Evolutionary conservation across 1,140 invertebrate genomes (phyloP).

Genomic region (Mizuhopecten yessoensis): DNA sequence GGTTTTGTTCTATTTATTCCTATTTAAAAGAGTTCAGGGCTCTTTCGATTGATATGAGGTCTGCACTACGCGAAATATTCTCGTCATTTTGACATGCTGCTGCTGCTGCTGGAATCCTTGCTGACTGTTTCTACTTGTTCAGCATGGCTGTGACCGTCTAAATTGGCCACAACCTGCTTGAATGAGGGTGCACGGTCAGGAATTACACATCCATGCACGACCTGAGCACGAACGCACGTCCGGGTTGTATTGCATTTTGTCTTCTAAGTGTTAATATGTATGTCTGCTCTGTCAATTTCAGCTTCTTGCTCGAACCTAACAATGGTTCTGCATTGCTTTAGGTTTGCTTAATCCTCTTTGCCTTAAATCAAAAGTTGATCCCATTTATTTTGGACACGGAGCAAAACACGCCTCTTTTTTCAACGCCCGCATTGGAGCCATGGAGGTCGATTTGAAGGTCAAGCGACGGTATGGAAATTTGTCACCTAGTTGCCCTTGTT

Average conservation of each 20-base stretch:
- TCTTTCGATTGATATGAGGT: no score
- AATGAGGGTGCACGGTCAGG: conserved; percentile 28
- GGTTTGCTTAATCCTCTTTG: no score
- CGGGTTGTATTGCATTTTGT: conserved; percentile 9
- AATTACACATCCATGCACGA: conserved; percentile 26
- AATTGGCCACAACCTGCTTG: conserved; percentile 36
- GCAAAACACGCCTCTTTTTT: no score
- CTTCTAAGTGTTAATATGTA: not conserved
- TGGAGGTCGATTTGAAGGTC: not conserved
- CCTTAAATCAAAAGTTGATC: no score
- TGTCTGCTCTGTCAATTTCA: no score
- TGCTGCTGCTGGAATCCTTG: not conserved
- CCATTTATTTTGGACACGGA: no score
- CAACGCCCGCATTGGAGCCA: not conserved
- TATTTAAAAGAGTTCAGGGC: not conserved
- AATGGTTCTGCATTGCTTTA: no score
- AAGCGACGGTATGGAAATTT: not conserved
- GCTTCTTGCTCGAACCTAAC: no score
- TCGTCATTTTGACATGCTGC: not conserved
- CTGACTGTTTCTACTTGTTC: conserved; percentile 38
- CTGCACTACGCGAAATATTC: no score
- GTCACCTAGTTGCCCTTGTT: conserved; percentile 14
- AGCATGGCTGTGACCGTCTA: conserved; percentile 36
- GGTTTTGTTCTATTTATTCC: not conserved
- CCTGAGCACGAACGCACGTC: not conserved